Conservation (phyloP, 1,140 invertebrate genomes). For the Pinna nobilis region DNA sequence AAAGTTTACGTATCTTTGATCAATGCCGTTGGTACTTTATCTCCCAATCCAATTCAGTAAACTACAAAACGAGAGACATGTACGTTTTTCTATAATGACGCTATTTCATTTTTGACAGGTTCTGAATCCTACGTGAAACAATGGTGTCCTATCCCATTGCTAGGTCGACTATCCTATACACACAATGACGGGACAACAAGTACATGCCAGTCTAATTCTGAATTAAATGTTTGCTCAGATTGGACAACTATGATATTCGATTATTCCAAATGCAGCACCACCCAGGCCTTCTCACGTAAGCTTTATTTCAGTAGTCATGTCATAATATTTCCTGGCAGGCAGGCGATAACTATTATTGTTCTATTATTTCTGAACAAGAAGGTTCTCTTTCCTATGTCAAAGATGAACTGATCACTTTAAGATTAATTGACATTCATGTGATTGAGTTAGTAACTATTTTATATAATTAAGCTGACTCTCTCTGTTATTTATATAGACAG, state of each 20-base stretch:
- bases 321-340: too few species aligned
- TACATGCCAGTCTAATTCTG: constrained; percentile 18
- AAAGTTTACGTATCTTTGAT: too few species aligned
- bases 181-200: constrained; percentile 12
- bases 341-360: too few species aligned
- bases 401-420: neutral
- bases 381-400: neutral
- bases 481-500: too few species aligned
- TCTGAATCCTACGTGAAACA: constrained; percentile 20
- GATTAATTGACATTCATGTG: too few species aligned
- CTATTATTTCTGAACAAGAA: too few species aligned
- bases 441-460: too few species aligned
- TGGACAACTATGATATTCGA: constrained; percentile 36
- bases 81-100: neutral
- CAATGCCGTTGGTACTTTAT: too few species aligned
- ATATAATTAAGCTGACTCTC: too few species aligned
- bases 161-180: constrained; percentile 26
- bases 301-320: neutral
- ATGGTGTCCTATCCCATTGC: constrained; percentile 26
- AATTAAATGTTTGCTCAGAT: constrained; percentile 22
- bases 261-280: constrained; percentile 28
- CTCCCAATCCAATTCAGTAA: too few species aligned
- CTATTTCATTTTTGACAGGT: constrained; percentile 8
- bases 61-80: too few species aligned
- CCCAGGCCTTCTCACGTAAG: constrained; percentile 37